Base-by-base conservation (phyloP, 2,113 vertebrate genomes). In the Micronycteris hirsuta region DNA sequence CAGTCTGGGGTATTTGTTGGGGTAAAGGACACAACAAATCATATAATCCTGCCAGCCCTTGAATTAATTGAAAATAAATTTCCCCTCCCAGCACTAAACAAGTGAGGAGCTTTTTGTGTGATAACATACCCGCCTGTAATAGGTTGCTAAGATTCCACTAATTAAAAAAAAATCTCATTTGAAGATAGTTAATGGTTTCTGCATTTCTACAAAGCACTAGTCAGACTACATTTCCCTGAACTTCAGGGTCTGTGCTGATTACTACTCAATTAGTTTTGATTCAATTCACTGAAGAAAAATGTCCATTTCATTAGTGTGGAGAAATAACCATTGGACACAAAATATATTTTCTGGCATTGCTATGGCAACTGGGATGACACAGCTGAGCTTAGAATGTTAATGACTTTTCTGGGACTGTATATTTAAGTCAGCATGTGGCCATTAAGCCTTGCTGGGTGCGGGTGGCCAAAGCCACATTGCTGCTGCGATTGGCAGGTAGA, bases 151-250 rank as follows among this genome's bases (percentile, higher is more conserved):
- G 95, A 98, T 97, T 94, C 92, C 83, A 97, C 96, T 98, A 98
- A 98, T 98, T 98, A 89, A 97, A 98, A 98, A 98, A 98, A 97
- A 96, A 94, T 87, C 97, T 98, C 97, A 98, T 98, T 98, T 98
- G 97, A 97, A 98, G 96, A 97, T 94, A 96, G 97, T 96, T 98
- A 98, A 98, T 98, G 98, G 97, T 93, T 97, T 98, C 95, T 97
- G 98, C 92, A 96, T 97, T 98, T 97, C 97, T 96, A 87, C 97
- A 95, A 98, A 98, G 94, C 80, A 70, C 98, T 96, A 98, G 94
- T 97, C 97, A 98, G 87, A 93, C 96, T 98, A 96, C 92, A 96
- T 97, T 97, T 96, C 97, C 98, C 97, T 97, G 97, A 98, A 98
- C 97, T 97, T 91, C 93, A 93, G 92, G 97, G 96, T 94, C 91